phyloP scores from a whole-genome alignment of 37 sponge, comb jelly and placozoan species.

The Hexactinellida sp. region DNA sequence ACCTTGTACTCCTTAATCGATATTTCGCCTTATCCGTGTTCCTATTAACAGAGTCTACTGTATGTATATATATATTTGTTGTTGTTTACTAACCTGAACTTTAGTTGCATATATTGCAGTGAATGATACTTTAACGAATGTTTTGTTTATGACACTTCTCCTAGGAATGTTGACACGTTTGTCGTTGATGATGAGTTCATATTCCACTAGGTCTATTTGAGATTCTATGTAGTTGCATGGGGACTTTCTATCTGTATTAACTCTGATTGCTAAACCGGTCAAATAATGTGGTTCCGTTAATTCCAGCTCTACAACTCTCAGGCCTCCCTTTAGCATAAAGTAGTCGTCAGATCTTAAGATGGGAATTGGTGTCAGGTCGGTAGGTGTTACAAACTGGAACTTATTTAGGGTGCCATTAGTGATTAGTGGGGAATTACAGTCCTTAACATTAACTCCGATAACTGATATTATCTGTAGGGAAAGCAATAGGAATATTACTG shows the following conservation, averaged over 20 bases:
- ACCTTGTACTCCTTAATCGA: too few relatives aligned
- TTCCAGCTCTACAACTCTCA: background rate
- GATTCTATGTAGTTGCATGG: background rate
- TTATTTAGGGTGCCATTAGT: background rate
- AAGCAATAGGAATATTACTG: background rate
- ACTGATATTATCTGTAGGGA: background rate
- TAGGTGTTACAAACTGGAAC: background rate
- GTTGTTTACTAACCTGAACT: background rate
- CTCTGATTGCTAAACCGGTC: background rate
- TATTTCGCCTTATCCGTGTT: too few relatives aligned
- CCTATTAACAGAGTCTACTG: too few relatives aligned
- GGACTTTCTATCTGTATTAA: background rate
- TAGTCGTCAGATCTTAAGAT: background rate
- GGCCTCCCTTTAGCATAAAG: background rate
- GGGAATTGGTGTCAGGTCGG: background rate
- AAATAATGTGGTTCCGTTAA: background rate
- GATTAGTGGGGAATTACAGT: too few relatives aligned
- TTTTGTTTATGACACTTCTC: background rate
- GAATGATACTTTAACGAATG: background rate
- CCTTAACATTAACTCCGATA: background rate
- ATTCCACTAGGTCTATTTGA: background rate
- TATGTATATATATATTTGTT: too few relatives aligned
- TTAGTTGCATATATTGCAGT: background rate
- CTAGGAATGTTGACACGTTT: background rate
- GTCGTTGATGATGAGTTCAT: background rate